Evolutionary conservation across 1,140 invertebrate genomes (phyloP).

Genomic region (Neuroterus valhalla): DNA sequence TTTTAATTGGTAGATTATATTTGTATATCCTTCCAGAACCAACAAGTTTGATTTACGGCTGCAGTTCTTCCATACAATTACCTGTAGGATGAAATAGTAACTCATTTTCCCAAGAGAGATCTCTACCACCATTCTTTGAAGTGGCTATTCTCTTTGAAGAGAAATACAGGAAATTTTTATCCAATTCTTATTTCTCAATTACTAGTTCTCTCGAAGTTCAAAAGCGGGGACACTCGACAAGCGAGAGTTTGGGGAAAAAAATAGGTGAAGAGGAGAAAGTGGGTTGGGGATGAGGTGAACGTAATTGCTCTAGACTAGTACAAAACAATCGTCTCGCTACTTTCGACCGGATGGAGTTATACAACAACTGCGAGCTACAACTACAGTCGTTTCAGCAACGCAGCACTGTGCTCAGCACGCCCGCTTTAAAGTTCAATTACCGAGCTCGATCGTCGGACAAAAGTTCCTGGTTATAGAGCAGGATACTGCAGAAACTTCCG

Average conservation of each 20-base stretch:
- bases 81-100: no score
- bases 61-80: no score
- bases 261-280: no score
- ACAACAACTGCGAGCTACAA: conserved; percentile 16
- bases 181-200: background rate
- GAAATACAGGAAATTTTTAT: background rate
- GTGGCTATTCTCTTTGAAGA: background rate
- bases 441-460: conserved; percentile 26
- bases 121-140: no score
- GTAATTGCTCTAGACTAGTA: conserved; percentile 21
- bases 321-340: conserved; percentile 28
- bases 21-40: no score
- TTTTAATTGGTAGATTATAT: no score
- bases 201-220: background rate
- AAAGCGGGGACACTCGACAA: background rate
- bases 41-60: no score
- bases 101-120: no score
- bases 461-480: conserved; percentile 19
- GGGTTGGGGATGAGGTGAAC: background rate
- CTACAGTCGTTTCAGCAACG: conserved; percentile 15
- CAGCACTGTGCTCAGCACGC: conserved; percentile 2
- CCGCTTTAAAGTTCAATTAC: conserved; percentile 30
- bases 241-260: background rate
- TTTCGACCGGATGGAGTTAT: conserved; percentile 23
- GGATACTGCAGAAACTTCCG: conserved; percentile 15